Percentiles rank a stretch among this genome's conserved stretches.
phyloP scores from a whole-genome alignment of 2,797 vertebrate species.

The Protonibea diacanthus region DNA sequence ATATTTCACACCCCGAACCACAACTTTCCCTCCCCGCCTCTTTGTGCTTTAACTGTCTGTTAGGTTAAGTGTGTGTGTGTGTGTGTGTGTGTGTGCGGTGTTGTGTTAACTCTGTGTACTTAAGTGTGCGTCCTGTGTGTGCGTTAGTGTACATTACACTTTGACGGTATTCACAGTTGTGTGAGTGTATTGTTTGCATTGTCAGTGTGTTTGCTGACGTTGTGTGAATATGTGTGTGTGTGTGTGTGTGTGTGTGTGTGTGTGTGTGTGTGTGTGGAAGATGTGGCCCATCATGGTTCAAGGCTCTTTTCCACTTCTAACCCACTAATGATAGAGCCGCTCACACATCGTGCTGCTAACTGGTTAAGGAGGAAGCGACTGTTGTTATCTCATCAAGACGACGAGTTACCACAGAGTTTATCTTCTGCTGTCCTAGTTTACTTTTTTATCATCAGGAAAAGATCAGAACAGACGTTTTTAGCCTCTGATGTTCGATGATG shows the following conservation, averaged over 20 bases:
- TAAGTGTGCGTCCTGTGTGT: constrained; percentile 7
- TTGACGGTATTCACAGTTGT: constrained; percentile 1
- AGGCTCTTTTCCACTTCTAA: neutral
- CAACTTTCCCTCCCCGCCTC: neutral
- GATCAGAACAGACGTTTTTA: neutral
- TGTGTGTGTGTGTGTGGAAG: constrained; percentile 19
- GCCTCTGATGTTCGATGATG: neutral
- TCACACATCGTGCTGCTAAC: neutral
- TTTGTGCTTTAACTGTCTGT: constrained; percentile 11
- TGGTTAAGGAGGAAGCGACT: constrained; percentile 7
- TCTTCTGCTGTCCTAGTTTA: too few relatives aligned
- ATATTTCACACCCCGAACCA: constrained; percentile 10
- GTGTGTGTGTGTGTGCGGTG: neutral
- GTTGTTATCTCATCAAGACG: neutral
- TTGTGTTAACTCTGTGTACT: constrained; percentile 33
- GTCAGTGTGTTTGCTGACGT: constrained; percentile 28
- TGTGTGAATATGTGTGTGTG: constrained; percentile 19
- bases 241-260: constrained; percentile 16
- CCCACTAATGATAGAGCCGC: constrained; percentile 12
- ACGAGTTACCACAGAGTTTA: too few relatives aligned
- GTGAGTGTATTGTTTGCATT: constrained; percentile 37
- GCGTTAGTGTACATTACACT: neutral
- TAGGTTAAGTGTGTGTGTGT: neutral
- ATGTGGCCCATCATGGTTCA: constrained; percentile 31
- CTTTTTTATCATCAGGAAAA: neutral